phyloP scores from a whole-genome alignment of 2,797 vertebrate genomes.

The Chromobotia macracanthus region DNA sequence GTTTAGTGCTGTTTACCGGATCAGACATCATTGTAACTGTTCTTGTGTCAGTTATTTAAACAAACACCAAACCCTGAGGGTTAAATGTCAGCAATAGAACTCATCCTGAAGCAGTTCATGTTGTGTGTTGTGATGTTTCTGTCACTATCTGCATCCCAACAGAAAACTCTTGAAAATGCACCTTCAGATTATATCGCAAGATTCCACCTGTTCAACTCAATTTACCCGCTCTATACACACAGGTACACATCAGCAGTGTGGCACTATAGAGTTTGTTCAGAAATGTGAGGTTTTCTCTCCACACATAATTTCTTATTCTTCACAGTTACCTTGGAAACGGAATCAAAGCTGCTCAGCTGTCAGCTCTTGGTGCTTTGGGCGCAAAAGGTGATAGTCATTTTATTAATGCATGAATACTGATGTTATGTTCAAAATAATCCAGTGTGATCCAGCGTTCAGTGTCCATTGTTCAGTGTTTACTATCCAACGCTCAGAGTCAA shows the following conservation, averaged over 20 bases:
- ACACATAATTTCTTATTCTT: background rate
- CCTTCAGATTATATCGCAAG: constrained; percentile 82
- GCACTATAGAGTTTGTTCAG: background rate
- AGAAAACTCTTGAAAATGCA: constrained; percentile 87
- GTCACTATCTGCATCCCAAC: constrained; percentile 32
- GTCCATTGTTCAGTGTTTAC: background rate
- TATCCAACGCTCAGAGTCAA: too few relatives aligned
- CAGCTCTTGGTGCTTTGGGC: constrained; percentile 84
- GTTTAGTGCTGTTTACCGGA: background rate
- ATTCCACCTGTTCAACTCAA: constrained; percentile 90
- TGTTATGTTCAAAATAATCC: background rate
- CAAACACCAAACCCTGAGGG: too few relatives aligned
- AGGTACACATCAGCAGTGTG: constrained; percentile 76
- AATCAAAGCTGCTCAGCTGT: constrained; percentile 90
- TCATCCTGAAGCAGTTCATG: too few relatives aligned
- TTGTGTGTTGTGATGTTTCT: background rate
- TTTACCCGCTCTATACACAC: constrained; percentile 89
- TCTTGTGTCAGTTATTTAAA: too few relatives aligned
- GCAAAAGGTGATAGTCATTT: constrained; percentile 79
- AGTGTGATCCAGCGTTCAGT: background rate
- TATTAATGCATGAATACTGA: background rate
- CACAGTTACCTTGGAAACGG: constrained; percentile 94
- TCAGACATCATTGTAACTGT: background rate
- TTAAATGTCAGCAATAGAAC: too few relatives aligned
- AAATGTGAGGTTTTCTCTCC: background rate